Conservation (phyloP, 2,113 vertebrate species). For the Dunckerocampus dactyliophorus region DNA sequence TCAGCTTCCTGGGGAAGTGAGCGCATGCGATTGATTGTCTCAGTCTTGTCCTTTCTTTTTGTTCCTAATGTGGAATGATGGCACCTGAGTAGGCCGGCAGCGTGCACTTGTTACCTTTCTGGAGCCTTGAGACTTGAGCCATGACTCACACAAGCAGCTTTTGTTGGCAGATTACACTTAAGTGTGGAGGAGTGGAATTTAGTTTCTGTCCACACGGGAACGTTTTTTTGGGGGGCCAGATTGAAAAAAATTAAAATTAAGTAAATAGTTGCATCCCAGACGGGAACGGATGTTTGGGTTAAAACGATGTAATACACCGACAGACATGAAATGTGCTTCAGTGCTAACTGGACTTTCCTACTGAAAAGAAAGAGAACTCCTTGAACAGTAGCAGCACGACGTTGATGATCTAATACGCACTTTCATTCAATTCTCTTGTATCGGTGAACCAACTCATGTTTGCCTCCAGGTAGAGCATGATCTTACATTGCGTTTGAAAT, state of each 20-base stretch:
- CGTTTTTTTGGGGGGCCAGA: neutral
- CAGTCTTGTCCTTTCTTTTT: constrained; percentile 16
- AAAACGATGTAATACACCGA: too few relatives aligned
- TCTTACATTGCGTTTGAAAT: constrained; percentile 27
- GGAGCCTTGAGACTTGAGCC: constrained; percentile 1
- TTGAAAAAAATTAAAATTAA: neutral
- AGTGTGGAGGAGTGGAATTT: constrained; percentile 4
- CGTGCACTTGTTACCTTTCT: constrained; percentile 32
- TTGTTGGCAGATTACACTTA: constrained; percentile 20
- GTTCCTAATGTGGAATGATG: constrained; percentile 39
- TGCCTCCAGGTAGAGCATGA: constrained; percentile 11
- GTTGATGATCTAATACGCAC: constrained; percentile 2
- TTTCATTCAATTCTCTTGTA: constrained; percentile 20
- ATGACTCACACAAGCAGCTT: constrained; percentile 8
- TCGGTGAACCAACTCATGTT: constrained; percentile 2
- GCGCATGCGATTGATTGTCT: constrained; percentile 2
- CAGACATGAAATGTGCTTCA: too few relatives aligned
- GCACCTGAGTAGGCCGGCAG: constrained; percentile 33
- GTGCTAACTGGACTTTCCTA: too few relatives aligned
- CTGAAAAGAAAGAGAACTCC: too few relatives aligned
- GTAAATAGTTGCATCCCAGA: too few relatives aligned
- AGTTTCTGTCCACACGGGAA: neutral
- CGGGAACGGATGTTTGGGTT: too few relatives aligned
- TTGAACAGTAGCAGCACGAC: neutral
- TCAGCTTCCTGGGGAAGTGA: constrained; percentile 38